Evolutionary conservation across 2,888 invertebrate species (phyloP), one percentile per base, ranked within the genome.

Genomic region (Thumatha senex): DNA sequence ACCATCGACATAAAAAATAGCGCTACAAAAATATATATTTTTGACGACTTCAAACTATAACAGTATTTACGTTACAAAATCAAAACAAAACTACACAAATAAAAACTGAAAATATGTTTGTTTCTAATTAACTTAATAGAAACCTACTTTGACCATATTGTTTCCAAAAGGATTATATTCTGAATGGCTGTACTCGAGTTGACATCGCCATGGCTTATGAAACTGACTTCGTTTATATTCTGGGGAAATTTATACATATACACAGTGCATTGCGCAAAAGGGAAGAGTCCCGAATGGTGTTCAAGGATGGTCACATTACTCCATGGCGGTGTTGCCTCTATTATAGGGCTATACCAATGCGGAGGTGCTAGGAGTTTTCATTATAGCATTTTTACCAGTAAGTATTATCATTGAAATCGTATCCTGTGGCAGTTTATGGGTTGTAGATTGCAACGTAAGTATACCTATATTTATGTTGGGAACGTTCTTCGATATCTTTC

Each of bases 281-380:
- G 60, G 0, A 62, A 72, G 13, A 72, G 58, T 15, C 84, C 87
- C 0, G 90, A 91, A 53, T 89, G 84, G 83, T 78, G 78, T 52
- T 84, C 86, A 0, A 70, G 90, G 15, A 60, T 72, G 11, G 67
- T 90, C 35, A 86, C 90, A 0, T 63, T 91, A 7, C 54, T 89
- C 10, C 90, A 91, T 54, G 87, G 88, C 1, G 67, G 59, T 42
- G 72, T 89, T 4, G 84, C 86, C 0, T 66, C 83, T 0, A 30
- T 77, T 1, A 70, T 70, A 1, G 89, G 87, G 1, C 50, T 84
- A 3, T 60, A 72, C 33, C 88, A 88, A 54, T 90, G 90, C 60
- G 76, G 75, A 5, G 57, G 50, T 12, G 58, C 56, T 12, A 47
- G 82, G 18, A 62, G 75, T 24, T 56, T 62, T 54, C 74, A 71